A percentile compares a stretch with the other conserved stretches of the same genome.
phyloP scores from a whole-genome alignment of 2,113 vertebrate genomes.

The Montifringilla adamsi region DNA sequence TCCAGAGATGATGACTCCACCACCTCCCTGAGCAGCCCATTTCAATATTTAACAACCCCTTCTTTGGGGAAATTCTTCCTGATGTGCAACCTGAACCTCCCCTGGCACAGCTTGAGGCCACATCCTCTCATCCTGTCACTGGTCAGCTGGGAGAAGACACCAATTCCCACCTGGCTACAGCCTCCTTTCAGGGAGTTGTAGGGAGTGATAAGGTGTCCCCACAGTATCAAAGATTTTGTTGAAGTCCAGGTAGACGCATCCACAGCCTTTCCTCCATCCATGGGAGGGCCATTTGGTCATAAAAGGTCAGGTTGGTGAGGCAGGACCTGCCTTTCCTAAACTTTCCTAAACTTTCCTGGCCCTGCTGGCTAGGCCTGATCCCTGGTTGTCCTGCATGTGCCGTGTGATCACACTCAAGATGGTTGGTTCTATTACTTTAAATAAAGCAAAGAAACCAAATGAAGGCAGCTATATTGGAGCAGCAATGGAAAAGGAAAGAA shows the following conservation, averaged over 20 bases:
- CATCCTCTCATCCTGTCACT: neutral
- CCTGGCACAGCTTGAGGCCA: neutral
- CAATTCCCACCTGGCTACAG: fast-evolving
- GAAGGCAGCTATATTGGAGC: neutral
- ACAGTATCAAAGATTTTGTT: neutral
- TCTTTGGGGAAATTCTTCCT: neutral
- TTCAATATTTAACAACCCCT: neutral
- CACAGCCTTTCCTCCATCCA: neutral
- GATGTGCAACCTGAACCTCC: neutral
- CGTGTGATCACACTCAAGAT: fast-evolving
- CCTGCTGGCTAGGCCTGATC: too few species aligned
- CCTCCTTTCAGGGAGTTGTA: neutral
- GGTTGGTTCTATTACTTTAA: neutral
- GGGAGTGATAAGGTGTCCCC: neutral
- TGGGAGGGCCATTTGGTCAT: neutral
- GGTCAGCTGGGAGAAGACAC: neutral
- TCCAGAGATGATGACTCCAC: neutral
- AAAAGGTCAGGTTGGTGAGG: neutral
- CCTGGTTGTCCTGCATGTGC: neutral
- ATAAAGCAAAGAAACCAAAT: neutral
- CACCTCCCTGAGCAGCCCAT: neutral
- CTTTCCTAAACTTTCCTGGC: neutral
- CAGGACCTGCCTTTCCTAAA: neutral
- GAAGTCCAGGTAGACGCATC: neutral
- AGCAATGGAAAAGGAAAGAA: neutral